Conservation (phyloP, 2,113 vertebrate genomes). For the Neodon shergylaensis region DNA sequence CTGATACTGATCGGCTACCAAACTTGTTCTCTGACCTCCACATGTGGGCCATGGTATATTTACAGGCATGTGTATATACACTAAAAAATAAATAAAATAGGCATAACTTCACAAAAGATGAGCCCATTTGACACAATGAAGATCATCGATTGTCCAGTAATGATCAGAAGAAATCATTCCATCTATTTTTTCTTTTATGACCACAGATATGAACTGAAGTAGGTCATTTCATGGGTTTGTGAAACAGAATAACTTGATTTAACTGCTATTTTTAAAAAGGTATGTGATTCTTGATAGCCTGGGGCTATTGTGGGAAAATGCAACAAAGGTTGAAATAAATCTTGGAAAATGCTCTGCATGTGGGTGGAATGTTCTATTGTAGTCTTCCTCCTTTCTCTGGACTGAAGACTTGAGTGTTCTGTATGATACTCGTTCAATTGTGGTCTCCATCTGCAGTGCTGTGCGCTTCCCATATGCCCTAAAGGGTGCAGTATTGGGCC, state of each 20-base stretch:
- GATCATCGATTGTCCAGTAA: neutral
- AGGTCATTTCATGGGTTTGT: constrained; percentile 20
- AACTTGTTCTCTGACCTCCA: neutral
- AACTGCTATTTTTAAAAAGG: neutral
- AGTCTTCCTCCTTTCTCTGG: neutral
- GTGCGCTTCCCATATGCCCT: neutral
- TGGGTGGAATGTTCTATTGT: constrained; percentile 42
- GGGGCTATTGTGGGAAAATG: neutral
- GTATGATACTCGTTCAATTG: constrained; percentile 18
- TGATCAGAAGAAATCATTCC: constrained; percentile 6
- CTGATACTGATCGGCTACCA: too few relatives aligned
- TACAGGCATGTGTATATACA: neutral
- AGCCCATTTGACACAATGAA: neutral
- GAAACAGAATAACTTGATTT: constrained; percentile 44
- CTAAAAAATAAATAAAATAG: neutral
- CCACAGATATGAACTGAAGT: constrained; percentile 3
- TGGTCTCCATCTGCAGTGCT: neutral
- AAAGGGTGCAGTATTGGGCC: constrained; percentile 1
- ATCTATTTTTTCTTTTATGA: neutral
- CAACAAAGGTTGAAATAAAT: neutral
- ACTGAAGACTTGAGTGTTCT: constrained; percentile 54
- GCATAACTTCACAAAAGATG: neutral
- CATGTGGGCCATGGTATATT: neutral
- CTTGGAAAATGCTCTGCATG: constrained; percentile 33
- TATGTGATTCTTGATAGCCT: neutral